Base-by-base conservation (phyloP, 2,888 invertebrate genomes). In the Dynastes grantii region DNA sequence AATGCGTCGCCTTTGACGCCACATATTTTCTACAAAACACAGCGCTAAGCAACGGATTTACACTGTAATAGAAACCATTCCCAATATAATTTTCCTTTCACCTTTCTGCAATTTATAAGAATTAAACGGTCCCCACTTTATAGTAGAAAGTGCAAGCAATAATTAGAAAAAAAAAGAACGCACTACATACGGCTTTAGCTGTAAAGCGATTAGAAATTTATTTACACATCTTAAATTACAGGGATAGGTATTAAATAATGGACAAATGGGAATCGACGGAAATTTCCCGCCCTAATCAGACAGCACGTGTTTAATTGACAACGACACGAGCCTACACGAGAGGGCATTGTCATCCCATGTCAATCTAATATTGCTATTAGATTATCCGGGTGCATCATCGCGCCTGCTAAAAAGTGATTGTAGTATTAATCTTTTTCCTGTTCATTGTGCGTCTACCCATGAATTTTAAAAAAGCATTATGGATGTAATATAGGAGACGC, bases 351-450 rank as follows among this genome's bases (percentile, higher is more conserved):
- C 84, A 83, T 83, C 82, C 83, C 80, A 82, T 84, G 84, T 84
- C 83, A 83, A 84, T 84, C 83, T 83, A 87, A 87, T 87, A 86
- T 86, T 85, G 85, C 86, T 84, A 87, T 87, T 87, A 86, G 87
- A 87, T 87, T 87, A 85, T n/a, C 77, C 32, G 80, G 71, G 78
- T 75, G 83, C 83, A 83, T 84, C 83, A 83, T 83, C 83, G 77
- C 83, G 82, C 82, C 82, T 83, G 83, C 80, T 82, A 82, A 80
- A 82, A 82, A 82, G 82, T 82, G 82, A 82, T 83, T 83, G 83
- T 79, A 82, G 75, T 81, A 78, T 82, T 81, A 83, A 83, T 81
- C 81, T 78, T 55, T 67, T 79, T 76, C 75, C 79, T 77, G 76
- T 77, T 78, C 79, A 78, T 79, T 78, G 78, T 49, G 64, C 82